Conservation (phyloP, 2,888 invertebrate genomes). For the Melieria picta region DNA sequence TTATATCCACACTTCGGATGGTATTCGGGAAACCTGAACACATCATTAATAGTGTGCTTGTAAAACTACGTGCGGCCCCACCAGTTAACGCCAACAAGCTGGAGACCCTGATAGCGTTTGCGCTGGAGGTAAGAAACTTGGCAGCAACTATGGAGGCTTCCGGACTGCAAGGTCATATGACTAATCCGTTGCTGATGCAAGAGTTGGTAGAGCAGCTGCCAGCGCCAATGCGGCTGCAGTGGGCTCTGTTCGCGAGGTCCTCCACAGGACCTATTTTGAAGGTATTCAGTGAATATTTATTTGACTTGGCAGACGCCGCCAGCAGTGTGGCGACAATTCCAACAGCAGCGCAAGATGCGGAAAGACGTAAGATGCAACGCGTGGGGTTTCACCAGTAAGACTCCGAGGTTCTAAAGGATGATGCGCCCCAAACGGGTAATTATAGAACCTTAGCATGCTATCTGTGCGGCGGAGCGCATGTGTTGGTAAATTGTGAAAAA, state of each 20-base stretch:
- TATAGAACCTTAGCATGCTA: conserved; percentile 6
- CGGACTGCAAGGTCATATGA: neutral
- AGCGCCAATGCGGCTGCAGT: conserved; percentile 30
- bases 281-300: conserved; percentile 36
- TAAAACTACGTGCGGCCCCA: conserved; percentile 11
- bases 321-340: conserved; percentile 22
- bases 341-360: neutral
- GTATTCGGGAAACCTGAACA: conserved; percentile 21
- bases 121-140: conserved; percentile 18
- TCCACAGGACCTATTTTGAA: conserved; percentile 8
- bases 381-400: conserved; percentile 19
- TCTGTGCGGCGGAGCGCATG: conserved; percentile 11
- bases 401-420: neutral
- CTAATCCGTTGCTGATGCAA: conserved; percentile 8
- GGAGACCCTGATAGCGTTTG: conserved; percentile 25
- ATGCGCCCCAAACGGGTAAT: neutral
- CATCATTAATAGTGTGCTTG: conserved; percentile 22
- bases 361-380: conserved; percentile 16
- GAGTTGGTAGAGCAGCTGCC: conserved; percentile 12
- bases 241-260: conserved; percentile 29
- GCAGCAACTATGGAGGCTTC: conserved; percentile 10
- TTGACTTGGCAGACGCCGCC: conserved; percentile 33
- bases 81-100: conserved; percentile 21
- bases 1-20: conserved; percentile 12
- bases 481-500: conserved; percentile 3